Evolutionary conservation across 2,113 vertebrate genomes (phyloP), one percentile per base, ranked within the genome.

Genomic region (Dolichallabes microphthalmus): DNA sequence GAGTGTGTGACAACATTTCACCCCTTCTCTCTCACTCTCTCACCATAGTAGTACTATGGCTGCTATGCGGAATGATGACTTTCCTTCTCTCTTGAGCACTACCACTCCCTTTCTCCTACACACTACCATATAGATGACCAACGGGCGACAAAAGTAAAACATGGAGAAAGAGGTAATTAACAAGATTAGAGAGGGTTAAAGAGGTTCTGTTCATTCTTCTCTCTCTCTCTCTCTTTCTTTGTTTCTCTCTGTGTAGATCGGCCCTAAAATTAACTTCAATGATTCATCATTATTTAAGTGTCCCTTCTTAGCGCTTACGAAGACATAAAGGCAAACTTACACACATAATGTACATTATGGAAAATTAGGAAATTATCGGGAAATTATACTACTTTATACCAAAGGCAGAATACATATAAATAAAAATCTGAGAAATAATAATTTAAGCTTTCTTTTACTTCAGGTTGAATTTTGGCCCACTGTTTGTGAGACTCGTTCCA

Each of bases 51-150:
- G 45, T 45, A 8, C 45, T 45, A 45, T 7, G 45, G 45, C 8
- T 45, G 45, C 45, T 45, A 45, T 45, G 45, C 45, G 7, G 45
- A 45, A 45, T 45, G 45, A 45, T 45, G 7, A 45, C 45, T 45
- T 45, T 45, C 45, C 45, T 45, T 45, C 45, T 45, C 45, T 45
- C 45, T 45, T 45, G 45, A 45, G 45, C 45, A 45, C 45, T 45
- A 45, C 45, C 45, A 45, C 45, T 45, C 45, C 6, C 45, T 84
- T 63, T 79, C 82, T 77, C 66, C 50, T 57, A 84, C 30, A 84
- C 69, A 84, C 55, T 78, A 84, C 61, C 7, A 22, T 52, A 60
- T 77, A 58, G 57, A 80, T 83, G 74, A 30, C 52, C 64, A 53
- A 53, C 64, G 19, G 39, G 17, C 25, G 11, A 64, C 61, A 60